Evolutionary conservation across 2,797 vertebrate genomes (phyloP).

Genomic region (Trichosurus vulpecula): DNA sequence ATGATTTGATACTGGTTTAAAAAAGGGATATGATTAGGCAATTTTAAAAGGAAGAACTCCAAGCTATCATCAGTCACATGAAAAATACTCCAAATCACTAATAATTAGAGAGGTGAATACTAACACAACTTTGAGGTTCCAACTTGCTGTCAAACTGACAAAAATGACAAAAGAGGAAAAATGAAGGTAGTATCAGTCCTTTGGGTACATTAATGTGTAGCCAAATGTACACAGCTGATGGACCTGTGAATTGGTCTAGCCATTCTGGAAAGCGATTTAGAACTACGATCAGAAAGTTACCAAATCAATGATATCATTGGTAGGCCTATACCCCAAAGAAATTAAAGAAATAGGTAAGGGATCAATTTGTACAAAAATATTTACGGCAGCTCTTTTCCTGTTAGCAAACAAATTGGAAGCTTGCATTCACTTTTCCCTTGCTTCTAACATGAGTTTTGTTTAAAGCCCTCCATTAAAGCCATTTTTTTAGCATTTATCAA

Average conservation of each 20-base stretch:
- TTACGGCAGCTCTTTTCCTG: not conserved
- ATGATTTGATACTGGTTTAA: not conserved
- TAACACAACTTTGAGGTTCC: not conserved
- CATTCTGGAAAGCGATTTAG: not conserved
- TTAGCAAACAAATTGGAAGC: not conserved
- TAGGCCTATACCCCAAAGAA: not conserved
- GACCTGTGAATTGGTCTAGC: not conserved
- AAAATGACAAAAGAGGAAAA: not conserved
- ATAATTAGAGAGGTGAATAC: not conserved
- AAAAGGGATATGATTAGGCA: not conserved
- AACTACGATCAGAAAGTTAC: not conserved
- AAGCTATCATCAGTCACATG: not conserved
- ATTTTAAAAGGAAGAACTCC: not conserved
- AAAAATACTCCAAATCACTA: not conserved
- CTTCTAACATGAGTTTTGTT: not conserved
- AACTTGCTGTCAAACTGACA: not conserved
- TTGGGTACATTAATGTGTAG: not conserved
- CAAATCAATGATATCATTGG: not conserved
- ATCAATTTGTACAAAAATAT: not conserved
- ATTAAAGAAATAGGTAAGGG: not conserved
- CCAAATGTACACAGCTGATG: no score
- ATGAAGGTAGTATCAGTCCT: not conserved
- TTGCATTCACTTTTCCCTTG: not conserved
- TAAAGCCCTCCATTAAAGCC: not conserved
- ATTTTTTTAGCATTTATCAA: not conserved